A percentile compares a stretch with the other conserved stretches of the same genome.
phyloP scores from a whole-genome alignment of 2,113 vertebrate genomes.

The Trinectes maculatus region DNA sequence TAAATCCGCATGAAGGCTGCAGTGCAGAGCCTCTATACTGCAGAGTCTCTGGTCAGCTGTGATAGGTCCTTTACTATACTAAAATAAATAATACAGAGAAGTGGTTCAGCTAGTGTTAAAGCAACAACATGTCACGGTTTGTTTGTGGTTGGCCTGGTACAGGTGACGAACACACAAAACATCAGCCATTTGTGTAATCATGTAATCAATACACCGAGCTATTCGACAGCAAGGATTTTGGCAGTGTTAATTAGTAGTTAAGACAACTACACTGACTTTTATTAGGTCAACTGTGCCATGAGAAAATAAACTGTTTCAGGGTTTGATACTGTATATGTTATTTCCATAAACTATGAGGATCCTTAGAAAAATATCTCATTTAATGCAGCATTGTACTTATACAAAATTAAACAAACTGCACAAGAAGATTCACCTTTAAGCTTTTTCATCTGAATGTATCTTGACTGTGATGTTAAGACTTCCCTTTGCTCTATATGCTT shows the following conservation, averaged over 20 bases:
- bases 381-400: constrained; percentile 76
- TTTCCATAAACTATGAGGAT: constrained; percentile 72
- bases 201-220: constrained; percentile 57
- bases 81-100: constrained; percentile 45
- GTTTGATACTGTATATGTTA: constrained; percentile 62
- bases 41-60: constrained; percentile 22
- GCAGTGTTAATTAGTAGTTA: constrained; percentile 61
- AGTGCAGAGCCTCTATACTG: constrained; percentile 52
- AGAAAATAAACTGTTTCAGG: constrained; percentile 53
- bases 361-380: constrained; percentile 84
- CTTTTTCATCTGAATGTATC: constrained; percentile 17
- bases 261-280: constrained; percentile 30
- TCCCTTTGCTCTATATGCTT: constrained; percentile 1
- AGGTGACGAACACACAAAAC: constrained; percentile 44
- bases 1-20: constrained; percentile 48
- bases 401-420: constrained; percentile 74
- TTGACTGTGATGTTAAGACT: constrained; percentile 12
- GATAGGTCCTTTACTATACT: constrained; percentile 31
- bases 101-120: constrained; percentile 11
- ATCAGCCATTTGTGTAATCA: constrained; percentile 45
- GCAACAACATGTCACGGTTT: constrained; percentile 14
- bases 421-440: constrained; percentile 30
- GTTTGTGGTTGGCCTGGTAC: constrained; percentile 22
- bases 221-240: constrained; percentile 55
- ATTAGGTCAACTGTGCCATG: constrained; percentile 25